Conservation (phyloP, 2,113 vertebrate genomes). For the Sinocyclocheilus maitianheensis region DNA sequence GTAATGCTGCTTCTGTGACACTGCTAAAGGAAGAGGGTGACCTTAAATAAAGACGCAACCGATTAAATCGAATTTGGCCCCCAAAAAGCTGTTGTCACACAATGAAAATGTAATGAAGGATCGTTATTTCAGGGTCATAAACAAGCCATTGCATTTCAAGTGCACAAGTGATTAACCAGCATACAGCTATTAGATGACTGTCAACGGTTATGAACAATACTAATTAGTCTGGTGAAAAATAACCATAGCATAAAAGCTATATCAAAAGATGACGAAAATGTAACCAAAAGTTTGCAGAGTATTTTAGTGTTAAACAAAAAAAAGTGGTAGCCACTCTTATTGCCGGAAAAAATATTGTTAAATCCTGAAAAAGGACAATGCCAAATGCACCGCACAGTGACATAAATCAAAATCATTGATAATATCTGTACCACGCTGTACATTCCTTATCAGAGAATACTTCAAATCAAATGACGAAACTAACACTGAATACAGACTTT, state of each 20-base stretch:
- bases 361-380: constrained; percentile 44
- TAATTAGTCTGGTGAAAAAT: constrained; percentile 14
- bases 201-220: neutral
- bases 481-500: constrained; percentile 55
- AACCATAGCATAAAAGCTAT: constrained; percentile 37
- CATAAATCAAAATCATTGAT: constrained; percentile 37
- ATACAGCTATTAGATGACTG: neutral
- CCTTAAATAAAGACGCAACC: neutral
- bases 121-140: constrained; percentile 8
- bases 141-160: constrained; percentile 18
- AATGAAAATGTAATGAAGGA: constrained; percentile 23
- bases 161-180: constrained; percentile 22
- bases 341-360: constrained; percentile 24
- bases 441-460: constrained; percentile 45
- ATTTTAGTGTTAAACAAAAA: constrained; percentile 28
- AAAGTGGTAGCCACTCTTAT: constrained; percentile 35
- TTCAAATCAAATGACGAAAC: constrained; percentile 43
- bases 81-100: constrained; percentile 27
- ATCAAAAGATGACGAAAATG: constrained; percentile 23
- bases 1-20: neutral
- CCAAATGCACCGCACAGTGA: constrained; percentile 56
- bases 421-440: constrained; percentile 47
- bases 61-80: constrained; percentile 7
- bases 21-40: neutral
- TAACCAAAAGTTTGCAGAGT: constrained; percentile 4